A percentile compares a stretch with the other conserved stretches of the same genome.
phyloP scores from a whole-genome alignment of 1,140 invertebrate species.

The Halyomorpha halys region DNA sequence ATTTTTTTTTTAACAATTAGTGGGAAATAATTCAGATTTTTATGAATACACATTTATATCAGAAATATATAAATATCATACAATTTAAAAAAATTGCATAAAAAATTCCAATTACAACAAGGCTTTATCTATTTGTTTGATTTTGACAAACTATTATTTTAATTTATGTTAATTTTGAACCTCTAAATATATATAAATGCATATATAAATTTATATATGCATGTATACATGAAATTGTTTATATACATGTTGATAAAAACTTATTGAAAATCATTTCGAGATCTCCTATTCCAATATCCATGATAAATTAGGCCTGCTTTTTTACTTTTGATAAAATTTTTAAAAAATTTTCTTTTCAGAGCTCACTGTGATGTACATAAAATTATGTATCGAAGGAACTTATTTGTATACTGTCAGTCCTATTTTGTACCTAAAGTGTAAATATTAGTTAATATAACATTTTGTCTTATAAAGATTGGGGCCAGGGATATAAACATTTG shows the following conservation, averaged over 20 bases:
- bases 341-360: neutral
- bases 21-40: neutral
- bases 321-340: constrained; percentile 2
- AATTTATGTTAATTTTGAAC: too few relatives aligned
- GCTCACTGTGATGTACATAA: constrained; percentile 17
- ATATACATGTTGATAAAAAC: too few relatives aligned
- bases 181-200: too few relatives aligned
- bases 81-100: neutral
- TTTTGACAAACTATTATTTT: too few relatives aligned
- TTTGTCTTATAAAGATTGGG: constrained; percentile 16
- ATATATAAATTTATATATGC: too few relatives aligned
- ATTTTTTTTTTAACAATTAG: constrained; percentile 2
- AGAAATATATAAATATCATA: constrained; percentile 19
- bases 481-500: constrained; percentile 4
- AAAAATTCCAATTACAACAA: constrained; percentile 5
- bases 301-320: constrained; percentile 17
- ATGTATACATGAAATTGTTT: too few relatives aligned
- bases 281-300: constrained; percentile 14
- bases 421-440: constrained; percentile 23
- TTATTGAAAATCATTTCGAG: constrained; percentile 1
- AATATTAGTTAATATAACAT: constrained; percentile 16
- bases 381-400: constrained; percentile 21
- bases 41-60: constrained; percentile 14
- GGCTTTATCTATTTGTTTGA: too few relatives aligned
- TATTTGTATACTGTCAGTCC: constrained; percentile 25